A percentile compares a stretch with the other conserved stretches of the same genome.
phyloP scores from a whole-genome alignment of 2,888 invertebrate species.

The Keiferia lycopersicella region DNA sequence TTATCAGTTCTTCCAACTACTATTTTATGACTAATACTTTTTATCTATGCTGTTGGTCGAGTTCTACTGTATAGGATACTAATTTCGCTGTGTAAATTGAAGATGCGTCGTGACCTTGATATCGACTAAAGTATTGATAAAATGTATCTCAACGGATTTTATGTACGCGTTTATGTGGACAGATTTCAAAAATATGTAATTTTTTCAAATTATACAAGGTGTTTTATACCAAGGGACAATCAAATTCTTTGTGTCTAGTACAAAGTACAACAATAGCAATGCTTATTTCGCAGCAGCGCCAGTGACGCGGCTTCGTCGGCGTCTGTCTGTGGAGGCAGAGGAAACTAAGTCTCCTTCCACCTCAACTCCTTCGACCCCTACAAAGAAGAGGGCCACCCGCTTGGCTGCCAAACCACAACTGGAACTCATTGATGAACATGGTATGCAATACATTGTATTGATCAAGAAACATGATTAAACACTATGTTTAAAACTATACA shows the following conservation, averaged over 20 bases:
- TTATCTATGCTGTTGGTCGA: neutral
- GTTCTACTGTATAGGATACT: neutral
- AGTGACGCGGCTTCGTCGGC: conserved; percentile 61
- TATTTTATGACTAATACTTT: neutral
- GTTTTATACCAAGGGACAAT: too few relatives aligned
- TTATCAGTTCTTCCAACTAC: neutral
- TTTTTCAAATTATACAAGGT: too few relatives aligned
- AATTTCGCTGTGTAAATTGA: neutral
- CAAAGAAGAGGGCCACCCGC: conserved; percentile 61
- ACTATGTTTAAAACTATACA: too few relatives aligned
- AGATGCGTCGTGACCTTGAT: conserved; percentile 20
- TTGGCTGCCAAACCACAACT: conserved; percentile 65
- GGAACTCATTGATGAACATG: conserved; percentile 71
- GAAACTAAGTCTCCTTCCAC: conserved; percentile 62
- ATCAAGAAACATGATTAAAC: too few relatives aligned
- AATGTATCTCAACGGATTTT: too few relatives aligned
- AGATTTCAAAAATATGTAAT: neutral
- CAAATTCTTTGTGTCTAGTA: too few relatives aligned
- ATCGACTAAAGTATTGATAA: neutral
- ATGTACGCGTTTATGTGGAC: neutral
- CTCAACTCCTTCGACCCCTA: conserved; percentile 61
- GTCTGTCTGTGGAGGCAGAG: conserved; percentile 61
- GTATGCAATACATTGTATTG: conserved; percentile 41
- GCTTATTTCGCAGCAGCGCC: conserved; percentile 39
- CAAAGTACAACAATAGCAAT: neutral